Evolutionary conservation across 1,140 invertebrate species (phyloP).

Genomic region (Xylocopa sonorina): DNA sequence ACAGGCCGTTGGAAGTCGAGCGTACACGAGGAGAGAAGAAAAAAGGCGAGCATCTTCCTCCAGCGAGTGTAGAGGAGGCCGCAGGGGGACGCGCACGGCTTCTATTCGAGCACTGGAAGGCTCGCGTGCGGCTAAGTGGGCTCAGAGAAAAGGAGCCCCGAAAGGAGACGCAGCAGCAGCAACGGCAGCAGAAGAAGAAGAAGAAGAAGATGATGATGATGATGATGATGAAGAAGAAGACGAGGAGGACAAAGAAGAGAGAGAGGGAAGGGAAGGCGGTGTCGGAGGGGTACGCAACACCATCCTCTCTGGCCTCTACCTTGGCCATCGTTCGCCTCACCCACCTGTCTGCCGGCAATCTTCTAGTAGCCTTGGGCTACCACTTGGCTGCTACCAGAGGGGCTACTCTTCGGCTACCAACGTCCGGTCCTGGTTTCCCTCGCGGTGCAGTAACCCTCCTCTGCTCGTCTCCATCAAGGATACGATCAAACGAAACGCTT

Average conservation of each 20-base stretch:
- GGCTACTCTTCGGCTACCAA: slow-evolving; percentile 81
- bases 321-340: slow-evolving; percentile 76
- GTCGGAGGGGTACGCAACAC: slow-evolving; percentile 60
- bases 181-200: slow-evolving; percentile 12
- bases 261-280: slow-evolving; percentile 46
- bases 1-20: slow-evolving; percentile 39
- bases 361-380: slow-evolving; percentile 83
- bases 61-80: background rate
- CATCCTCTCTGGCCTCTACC: slow-evolving; percentile 64
- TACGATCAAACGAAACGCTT: slow-evolving; percentile 36
- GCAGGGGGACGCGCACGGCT: slow-evolving; percentile 31
- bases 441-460: slow-evolving; percentile 63
- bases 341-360: slow-evolving; percentile 83
- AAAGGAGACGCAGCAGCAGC: slow-evolving; percentile 5
- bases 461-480: slow-evolving; percentile 53
- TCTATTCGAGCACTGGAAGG: slow-evolving; percentile 69
- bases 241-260: slow-evolving; percentile 52
- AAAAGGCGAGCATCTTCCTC: slow-evolving; percentile 12
- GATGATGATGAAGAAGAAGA: slow-evolving; percentile 52
- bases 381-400: slow-evolving; percentile 80
- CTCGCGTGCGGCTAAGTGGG: slow-evolving; percentile 81
- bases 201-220: slow-evolving; percentile 28
- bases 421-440: slow-evolving; percentile 72
- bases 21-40: slow-evolving; percentile 23
- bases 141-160: slow-evolving; percentile 31